Evolutionary conservation across 1,140 invertebrate genomes (phyloP), one percentile per base, ranked within the genome.

Genomic region (Cherax destructor): DNA sequence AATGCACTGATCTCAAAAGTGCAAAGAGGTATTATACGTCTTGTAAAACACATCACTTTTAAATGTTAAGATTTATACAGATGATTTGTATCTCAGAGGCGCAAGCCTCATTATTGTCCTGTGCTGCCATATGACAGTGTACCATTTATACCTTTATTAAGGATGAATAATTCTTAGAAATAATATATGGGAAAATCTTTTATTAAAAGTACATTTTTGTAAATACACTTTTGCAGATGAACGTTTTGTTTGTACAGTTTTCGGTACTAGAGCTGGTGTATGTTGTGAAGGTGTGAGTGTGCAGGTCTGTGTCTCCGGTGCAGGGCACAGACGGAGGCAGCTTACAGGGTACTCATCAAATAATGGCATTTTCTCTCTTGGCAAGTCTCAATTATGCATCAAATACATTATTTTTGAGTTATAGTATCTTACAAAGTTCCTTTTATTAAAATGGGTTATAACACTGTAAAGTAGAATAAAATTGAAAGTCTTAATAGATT

Each of bases 191-290:
- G 90, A 91, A 83, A 81, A 90, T 81, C 65, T 59, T 86, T 86
- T 86, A 78, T 91, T 83, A 86, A 74, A 49, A 91, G 78, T 86
- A 86, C 49, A 91, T 49, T 87, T 91, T 86, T 91, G 84, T 86
- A 91, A 91, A 87, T 91, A 91, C 84, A 91, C 84, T 91, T 91
- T 90, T 91, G 78, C 85, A 91, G 52, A 91, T 85, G 79, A 86
- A 81, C 69, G 65, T 91, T 91, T 91, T 91, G 90, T 91, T 91
- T 91, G 90, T 87, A 91, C 90, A 91, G 90, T 91, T 91, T 91
- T 91, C 84, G 79, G 85, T 91, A 87, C 90, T 91, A 87, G 77
- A 91, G 61, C 78, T 86, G 79, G 90, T 91, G 90, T 91, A 91
- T 91, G 90, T 86, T 91, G 90, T 91, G 90, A 86, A 77, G 79